Conservation (phyloP, 2,797 vertebrate species). For the Dicrostonyx torquatus region DNA sequence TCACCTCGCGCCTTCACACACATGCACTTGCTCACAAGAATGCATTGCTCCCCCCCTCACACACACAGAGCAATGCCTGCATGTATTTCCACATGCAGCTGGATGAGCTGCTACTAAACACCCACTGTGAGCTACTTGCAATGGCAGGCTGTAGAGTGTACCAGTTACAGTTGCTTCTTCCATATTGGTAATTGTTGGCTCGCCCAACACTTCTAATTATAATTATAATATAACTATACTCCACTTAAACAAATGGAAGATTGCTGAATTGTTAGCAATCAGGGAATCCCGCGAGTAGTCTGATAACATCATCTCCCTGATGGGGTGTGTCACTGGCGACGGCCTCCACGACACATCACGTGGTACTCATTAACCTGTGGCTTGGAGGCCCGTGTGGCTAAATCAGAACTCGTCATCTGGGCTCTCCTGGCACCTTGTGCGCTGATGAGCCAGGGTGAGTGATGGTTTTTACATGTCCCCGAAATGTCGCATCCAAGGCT, state of each 20-base stretch:
- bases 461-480: neutral
- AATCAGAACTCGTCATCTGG: neutral
- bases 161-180: conserved; percentile 46
- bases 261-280: conserved; percentile 34
- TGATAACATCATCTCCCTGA: fast-evolving
- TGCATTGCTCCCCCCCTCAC: too few species aligned
- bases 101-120: neutral
- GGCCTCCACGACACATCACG: neutral
- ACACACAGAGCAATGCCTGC: neutral
- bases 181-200: conserved; percentile 42
- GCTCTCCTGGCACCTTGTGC: neutral
- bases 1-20: neutral
- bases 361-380: neutral
- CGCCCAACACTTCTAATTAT: conserved; percentile 52
- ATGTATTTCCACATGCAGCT: neutral
- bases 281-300: neutral
- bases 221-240: conserved; percentile 27
- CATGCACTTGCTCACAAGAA: neutral
- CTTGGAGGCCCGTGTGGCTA: neutral
- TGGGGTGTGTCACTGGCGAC: neutral
- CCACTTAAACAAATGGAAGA: conserved; percentile 53
- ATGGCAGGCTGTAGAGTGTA: neutral
- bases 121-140: neutral
- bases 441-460: conserved; percentile 11
- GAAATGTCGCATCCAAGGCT: neutral